Percentiles rank a stretch among this genome's conserved stretches.
These are phyloP conservation scores for Formica selysi DNA, from an alignment of 1,140 invertebrate species.

Conservation along the genomic window DNA sequence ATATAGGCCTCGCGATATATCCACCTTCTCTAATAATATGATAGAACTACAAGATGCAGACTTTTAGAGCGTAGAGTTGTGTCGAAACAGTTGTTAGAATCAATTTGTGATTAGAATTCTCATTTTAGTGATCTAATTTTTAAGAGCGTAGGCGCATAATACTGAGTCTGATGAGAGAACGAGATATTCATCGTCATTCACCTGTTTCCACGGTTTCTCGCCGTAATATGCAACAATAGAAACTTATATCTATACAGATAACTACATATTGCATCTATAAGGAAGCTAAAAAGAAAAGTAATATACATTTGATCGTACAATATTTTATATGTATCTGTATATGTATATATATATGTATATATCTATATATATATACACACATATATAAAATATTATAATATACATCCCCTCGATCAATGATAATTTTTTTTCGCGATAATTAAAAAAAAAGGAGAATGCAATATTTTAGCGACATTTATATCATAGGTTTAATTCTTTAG, in stretches of 20 bases:
- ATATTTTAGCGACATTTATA: constrained; percentile 8
- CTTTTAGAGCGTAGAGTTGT: constrained; percentile 36
- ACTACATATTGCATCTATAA: constrained; percentile 76
- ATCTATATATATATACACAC: no score
- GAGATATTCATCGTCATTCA: constrained; percentile 46
- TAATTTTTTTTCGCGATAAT: constrained; percentile 4
- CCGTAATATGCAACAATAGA: not conserved
- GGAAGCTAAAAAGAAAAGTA: not conserved
- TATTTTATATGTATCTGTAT: not conserved
- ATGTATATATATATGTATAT: no score
- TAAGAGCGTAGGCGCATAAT: not conserved
- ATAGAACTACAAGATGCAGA: constrained; percentile 44
- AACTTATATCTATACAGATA: constrained; percentile 59
- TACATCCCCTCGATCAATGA: not conserved
- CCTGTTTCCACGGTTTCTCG: constrained; percentile 45
- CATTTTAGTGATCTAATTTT: constrained; percentile 51
- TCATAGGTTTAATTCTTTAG: constrained; percentile 47
- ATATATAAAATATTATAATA: no score
- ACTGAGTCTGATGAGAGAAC: not conserved
- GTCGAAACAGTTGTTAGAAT: constrained; percentile 55
- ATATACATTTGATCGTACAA: constrained; percentile 24
- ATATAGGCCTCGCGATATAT: constrained; percentile 53
- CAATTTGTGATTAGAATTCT: constrained; percentile 59
- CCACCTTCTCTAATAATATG: constrained; percentile 58
- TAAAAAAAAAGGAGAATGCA: constrained; percentile 1